phyloP scores from a whole-genome alignment of 2,113 vertebrate genomes.

The Bubo bubo region DNA sequence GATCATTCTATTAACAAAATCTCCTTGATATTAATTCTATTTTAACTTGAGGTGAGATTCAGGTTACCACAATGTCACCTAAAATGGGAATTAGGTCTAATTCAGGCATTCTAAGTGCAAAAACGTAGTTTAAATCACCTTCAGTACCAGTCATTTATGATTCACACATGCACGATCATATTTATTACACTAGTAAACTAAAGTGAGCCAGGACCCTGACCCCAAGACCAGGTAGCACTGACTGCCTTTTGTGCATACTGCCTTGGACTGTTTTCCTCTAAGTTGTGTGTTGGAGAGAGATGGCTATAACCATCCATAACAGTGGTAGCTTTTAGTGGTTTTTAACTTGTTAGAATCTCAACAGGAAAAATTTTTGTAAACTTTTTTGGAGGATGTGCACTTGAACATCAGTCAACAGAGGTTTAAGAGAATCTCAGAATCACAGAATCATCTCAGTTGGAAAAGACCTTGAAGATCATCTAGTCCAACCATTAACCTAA shows the following conservation, averaged over 20 bases:
- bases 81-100: background rate
- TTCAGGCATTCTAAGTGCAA: background rate
- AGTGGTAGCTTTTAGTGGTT: background rate
- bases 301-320: background rate
- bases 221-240: background rate
- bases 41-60: background rate
- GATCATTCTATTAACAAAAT: background rate
- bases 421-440: background rate
- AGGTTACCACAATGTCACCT: background rate
- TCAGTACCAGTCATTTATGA: background rate
- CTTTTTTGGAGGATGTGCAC: background rate
- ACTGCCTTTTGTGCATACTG: background rate
- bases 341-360: background rate
- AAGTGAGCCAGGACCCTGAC: accelerated
- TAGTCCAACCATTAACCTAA: too few species aligned
- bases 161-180: background rate
- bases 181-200: background rate
- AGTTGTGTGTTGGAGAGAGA: background rate
- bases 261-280: background rate
- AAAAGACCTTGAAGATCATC: too few species aligned
- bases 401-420: background rate
- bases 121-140: background rate
- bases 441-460: too few species aligned
- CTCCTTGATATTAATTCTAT: background rate
- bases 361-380: background rate